Evolutionary conservation across 1,140 invertebrate genomes (phyloP).

Genomic region (Cotesia vestalis): DNA sequence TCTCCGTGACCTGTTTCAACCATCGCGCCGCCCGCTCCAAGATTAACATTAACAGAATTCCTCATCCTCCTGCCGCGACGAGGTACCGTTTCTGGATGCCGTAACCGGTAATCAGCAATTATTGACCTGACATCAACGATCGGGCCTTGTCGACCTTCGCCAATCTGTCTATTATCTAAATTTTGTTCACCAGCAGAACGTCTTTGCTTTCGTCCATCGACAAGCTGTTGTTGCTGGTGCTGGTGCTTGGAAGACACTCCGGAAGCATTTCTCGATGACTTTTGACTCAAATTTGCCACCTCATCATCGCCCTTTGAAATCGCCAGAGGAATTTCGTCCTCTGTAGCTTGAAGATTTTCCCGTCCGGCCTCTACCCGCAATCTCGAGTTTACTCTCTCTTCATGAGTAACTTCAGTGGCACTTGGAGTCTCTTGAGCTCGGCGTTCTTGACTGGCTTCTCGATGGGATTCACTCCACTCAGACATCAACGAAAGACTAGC

Average conservation of each 20-base stretch:
- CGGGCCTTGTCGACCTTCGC: slow-evolving; percentile 76
- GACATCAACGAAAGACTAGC: slow-evolving; percentile 45
- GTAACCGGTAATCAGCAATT: slow-evolving; percentile 81
- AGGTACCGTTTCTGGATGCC: slow-evolving; percentile 76
- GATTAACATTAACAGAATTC: slow-evolving; percentile 60
- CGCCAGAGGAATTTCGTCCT: slow-evolving; percentile 11
- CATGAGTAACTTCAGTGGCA: slow-evolving; percentile 13
- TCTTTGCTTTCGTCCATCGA: slow-evolving; percentile 45
- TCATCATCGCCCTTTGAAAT: slow-evolving; percentile 21
- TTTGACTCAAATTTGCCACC: slow-evolving; percentile 7
- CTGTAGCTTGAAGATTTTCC: slow-evolving; percentile 27
- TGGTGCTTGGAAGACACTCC: slow-evolving; percentile 39
- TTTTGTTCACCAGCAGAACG: slow-evolving; percentile 46
- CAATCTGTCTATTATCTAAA: slow-evolving; percentile 61
- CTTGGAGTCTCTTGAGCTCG: background rate
- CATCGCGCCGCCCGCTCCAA: slow-evolving; percentile 60
- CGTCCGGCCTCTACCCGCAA: slow-evolving; percentile 29
- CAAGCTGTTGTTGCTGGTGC: slow-evolving; percentile 3
- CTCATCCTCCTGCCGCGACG: slow-evolving; percentile 61
- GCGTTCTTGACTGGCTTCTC: slow-evolving; percentile 10
- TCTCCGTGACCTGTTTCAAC: slow-evolving; percentile 58
- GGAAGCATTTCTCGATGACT: slow-evolving; percentile 36
- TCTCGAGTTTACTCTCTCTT: slow-evolving; percentile 31
- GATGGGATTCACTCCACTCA: slow-evolving; percentile 48
- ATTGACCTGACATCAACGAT: slow-evolving; percentile 83